A percentile compares a stretch with the other conserved stretches of the same genome.
Conservation (phyloP, 2,113 vertebrate genomes). For the Sinocyclocheilus grahami region DNA sequence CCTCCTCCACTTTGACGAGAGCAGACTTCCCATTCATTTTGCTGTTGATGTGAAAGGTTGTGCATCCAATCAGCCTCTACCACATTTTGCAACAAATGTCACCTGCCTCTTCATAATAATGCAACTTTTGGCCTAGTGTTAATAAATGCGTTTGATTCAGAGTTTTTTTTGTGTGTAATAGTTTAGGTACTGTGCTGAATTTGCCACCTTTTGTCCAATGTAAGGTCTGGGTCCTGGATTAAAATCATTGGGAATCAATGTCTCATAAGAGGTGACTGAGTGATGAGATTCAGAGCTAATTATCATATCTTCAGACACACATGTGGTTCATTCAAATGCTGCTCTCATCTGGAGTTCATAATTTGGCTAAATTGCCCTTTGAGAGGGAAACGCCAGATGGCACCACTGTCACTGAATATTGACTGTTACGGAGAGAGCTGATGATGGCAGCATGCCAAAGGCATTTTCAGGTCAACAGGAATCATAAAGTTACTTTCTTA, state of each 20-base stretch:
- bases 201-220: too few relatives aligned
- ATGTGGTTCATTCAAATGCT: conserved; percentile 12
- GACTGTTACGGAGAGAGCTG: neutral
- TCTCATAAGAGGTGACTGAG: neutral
- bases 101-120: neutral
- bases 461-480: neutral
- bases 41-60: neutral
- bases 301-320: neutral
- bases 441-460: neutral
- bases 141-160: neutral
- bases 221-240: neutral
- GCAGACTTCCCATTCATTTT: neutral
- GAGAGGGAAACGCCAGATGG: conserved; percentile 7
- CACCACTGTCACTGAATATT: neutral
- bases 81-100: neutral
- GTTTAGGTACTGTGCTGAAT: neutral
- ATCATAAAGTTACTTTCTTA: neutral
- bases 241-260: neutral
- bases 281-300: neutral
- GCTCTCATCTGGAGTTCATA: neutral
- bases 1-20: neutral
- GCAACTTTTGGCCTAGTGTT: neutral
- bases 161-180: neutral
- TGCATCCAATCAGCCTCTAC: neutral
- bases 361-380: conserved; percentile 13